Conservation (phyloP, 2,113 vertebrate species). For the Xyliphius kryptos region DNA sequence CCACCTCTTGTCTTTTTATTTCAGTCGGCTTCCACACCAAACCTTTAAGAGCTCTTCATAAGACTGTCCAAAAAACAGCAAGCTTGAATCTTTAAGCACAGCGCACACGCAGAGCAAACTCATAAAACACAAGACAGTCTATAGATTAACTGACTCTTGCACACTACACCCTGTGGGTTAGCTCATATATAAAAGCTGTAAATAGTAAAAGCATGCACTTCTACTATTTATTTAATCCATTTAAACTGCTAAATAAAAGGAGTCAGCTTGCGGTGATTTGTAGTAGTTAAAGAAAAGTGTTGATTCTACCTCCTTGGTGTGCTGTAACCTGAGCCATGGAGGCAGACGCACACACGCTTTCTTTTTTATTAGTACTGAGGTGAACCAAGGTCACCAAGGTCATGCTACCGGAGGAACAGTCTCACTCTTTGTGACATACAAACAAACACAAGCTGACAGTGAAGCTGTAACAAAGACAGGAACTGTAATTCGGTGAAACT, state of each 20-base stretch:
- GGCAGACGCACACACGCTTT: slow-evolving; percentile 40
- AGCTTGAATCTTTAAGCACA: slow-evolving; percentile 1
- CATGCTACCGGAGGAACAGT: slow-evolving; percentile 36
- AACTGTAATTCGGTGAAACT: not conserved
- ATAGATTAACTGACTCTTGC: slow-evolving; percentile 6
- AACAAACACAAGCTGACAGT: slow-evolving; percentile 12
- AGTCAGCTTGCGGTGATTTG: slow-evolving; percentile 35
- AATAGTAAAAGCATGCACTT: not conserved
- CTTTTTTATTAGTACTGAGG: slow-evolving; percentile 52
- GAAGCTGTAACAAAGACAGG: slow-evolving; percentile 1
- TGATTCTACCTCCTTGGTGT: slow-evolving; percentile 13
- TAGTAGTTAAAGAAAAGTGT: slow-evolving; percentile 29
- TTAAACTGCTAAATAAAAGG: slow-evolving; percentile 9
- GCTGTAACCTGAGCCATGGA: slow-evolving; percentile 42
- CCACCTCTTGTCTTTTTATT: slow-evolving; percentile 25
- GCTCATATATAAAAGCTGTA: slow-evolving; percentile 13
- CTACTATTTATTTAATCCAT: no score
- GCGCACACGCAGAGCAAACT: slow-evolving; percentile 3
- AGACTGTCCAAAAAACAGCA: slow-evolving; percentile 7
- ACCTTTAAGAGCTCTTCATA: slow-evolving; percentile 15
- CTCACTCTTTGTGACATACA: slow-evolving; percentile 20
- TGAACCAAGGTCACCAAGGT: slow-evolving; percentile 49
- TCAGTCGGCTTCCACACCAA: not conserved
- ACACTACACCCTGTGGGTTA: slow-evolving; percentile 1
- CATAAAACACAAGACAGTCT: slow-evolving; percentile 18